Evolutionary conservation across 1,140 invertebrate genomes (phyloP).

Genomic region (Apocrypta bakeri): DNA sequence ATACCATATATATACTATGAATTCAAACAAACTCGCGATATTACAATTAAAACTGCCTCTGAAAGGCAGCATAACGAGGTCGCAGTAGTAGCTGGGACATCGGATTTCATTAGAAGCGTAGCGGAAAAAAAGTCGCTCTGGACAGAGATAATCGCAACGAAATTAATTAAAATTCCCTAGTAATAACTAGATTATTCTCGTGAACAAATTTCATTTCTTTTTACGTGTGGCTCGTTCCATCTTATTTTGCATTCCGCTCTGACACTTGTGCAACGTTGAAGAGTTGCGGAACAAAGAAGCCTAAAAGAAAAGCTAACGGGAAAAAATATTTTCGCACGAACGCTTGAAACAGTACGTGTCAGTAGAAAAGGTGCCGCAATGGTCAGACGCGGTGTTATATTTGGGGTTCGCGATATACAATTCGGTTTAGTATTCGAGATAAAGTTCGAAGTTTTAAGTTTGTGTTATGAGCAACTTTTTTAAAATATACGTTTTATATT

Average conservation of each 20-base stretch:
- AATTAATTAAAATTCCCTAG: constrained; percentile 42
- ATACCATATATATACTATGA: too few relatives aligned
- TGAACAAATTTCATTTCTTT: constrained; percentile 16
- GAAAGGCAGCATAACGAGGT: neutral
- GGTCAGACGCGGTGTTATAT: neutral
- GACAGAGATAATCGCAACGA: constrained; percentile 25
- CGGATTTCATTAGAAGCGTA: constrained; percentile 21
- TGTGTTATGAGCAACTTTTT: too few relatives aligned
- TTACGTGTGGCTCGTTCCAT: neutral
- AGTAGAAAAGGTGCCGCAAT: constrained; percentile 4
- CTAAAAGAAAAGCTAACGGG: too few relatives aligned
- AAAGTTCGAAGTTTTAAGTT: too few relatives aligned
- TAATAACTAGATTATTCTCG: constrained; percentile 33
- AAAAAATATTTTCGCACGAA: neutral
- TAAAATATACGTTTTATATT: too few relatives aligned
- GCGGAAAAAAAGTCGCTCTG: neutral
- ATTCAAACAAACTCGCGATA: too few relatives aligned
- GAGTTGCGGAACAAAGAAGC: too few relatives aligned
- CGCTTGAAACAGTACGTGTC: neutral
- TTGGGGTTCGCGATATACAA: neutral
- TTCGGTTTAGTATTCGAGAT: too few relatives aligned
- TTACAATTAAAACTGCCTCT: neutral
- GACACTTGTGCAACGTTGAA: neutral
- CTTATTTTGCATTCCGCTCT: neutral
- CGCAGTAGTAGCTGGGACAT: neutral